These are phyloP conservation scores for Urosaurus nigricauda DNA, from an alignment of 2,797 vertebrate species.

Conservation along the genomic window DNA sequence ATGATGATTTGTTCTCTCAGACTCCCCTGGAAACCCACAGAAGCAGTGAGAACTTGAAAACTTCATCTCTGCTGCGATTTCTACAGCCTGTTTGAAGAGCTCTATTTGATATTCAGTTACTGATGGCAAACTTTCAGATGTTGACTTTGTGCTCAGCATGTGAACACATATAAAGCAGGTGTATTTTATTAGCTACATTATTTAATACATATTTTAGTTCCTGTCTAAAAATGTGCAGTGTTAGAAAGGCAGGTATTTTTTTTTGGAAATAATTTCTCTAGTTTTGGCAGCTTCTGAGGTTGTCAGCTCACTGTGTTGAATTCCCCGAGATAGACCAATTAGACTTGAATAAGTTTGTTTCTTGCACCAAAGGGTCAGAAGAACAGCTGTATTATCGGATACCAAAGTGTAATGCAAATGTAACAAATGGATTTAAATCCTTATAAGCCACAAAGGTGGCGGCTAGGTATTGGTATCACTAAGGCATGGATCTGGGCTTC, in stretches of 20 bases:
- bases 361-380: neutral
- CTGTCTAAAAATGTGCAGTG: neutral
- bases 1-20: constrained; percentile 66
- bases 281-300: neutral
- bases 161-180: constrained; percentile 14
- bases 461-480: neutral
- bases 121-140: neutral
- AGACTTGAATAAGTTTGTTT: neutral
- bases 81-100: constrained; percentile 60
- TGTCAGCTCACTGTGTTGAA: neutral
- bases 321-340: neutral
- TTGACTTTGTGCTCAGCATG: constrained; percentile 54
- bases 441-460: no score
- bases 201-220: constrained; percentile 9
- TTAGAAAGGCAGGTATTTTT: constrained; percentile 1
- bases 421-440: neutral
- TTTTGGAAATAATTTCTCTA: neutral
- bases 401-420: neutral
- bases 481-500: neutral
- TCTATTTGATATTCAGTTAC: constrained; percentile 43
- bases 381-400: neutral
- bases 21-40: constrained; percentile 48
- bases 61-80: constrained; percentile 55
- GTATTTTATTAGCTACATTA: constrained; percentile 32
- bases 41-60: constrained; percentile 68